Evolutionary conservation across 2,888 invertebrate genomes (phyloP), one percentile per base, ranked within the genome.

Genomic region (Agrotis segetum): DNA sequence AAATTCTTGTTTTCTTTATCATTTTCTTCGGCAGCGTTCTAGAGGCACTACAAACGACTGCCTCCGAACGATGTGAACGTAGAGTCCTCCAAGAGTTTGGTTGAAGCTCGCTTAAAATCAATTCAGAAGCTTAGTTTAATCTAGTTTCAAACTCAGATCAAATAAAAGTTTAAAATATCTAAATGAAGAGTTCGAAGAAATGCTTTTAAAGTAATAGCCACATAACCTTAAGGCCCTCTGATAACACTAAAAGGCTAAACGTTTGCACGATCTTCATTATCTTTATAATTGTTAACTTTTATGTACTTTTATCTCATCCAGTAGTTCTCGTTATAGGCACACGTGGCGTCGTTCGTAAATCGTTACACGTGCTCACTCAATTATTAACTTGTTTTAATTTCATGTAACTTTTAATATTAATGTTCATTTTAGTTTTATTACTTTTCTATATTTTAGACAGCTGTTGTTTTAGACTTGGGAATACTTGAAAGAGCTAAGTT

Each of bases 311-410:
- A 50, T 19, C 49, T 46, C 56, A 44, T 49, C 49, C 56, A 6
- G n/a, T 34, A 60, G 29, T 55, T 50, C 49, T 55, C 0, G 5
- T 3, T 50, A 19, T 13, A 17, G 19, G 61, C 29, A 56, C 74
- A 82, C 58, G 19, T 77, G 79, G 44, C 52, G 17, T 34, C 58
- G 29, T 58, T 60, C 9, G 24, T 24, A 24, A 24, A 24, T 24
- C 24, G 24, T 47, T 40, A 50, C 79, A 82, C 61, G 73, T 77
- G 82, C 58, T 64, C 24, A 29, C 66, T 80, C 44, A 40, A 65
- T 64, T 82, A 78, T 82, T 68, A 61, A 82, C 24, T 59, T 55
- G 17, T 70, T 70, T 60, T 70, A 50, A 60, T 77, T 70, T 19
- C n/a, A 67, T 16, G 14, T 17, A 34, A 40, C 19, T 76, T 58